Conservation (phyloP, 2,888 invertebrate genomes). For the Volucella zonaria region DNA sequence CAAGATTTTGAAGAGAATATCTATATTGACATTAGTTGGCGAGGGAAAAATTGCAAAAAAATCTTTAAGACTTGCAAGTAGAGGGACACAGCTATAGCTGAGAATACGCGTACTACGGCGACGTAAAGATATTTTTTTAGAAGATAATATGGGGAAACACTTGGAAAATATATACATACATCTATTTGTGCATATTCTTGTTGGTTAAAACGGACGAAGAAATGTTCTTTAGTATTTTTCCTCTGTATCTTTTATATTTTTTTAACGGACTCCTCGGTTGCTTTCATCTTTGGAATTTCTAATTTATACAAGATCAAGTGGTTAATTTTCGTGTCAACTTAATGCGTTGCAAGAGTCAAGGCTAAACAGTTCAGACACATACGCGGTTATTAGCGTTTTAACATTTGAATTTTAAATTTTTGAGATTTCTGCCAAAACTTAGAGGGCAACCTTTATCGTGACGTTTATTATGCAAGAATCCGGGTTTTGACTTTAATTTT, state of each 20-base stretch:
- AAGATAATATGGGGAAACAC: constrained; percentile 1
- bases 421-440: no score
- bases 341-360: constrained; percentile 1
- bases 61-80: not conserved
- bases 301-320: constrained; percentile 5
- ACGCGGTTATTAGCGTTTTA: no score
- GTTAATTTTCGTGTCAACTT: not conserved
- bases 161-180: not conserved
- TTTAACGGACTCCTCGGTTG: not conserved
- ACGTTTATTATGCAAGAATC: no score
- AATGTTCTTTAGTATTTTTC: not conserved
- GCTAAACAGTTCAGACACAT: no score
- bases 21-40: not conserved
- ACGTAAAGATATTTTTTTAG: constrained; percentile 42
- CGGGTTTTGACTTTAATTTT: no score
- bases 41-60: not conserved
- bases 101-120: not conserved
- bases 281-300: constrained; percentile 5
- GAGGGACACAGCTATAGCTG: not conserved
- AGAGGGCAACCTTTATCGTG: no score
- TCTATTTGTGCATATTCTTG: constrained; percentile 6
- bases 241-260: not conserved
- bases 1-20: not conserved
- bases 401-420: no score
- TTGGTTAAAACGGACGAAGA: constrained; percentile 14